Conservation (phyloP, 2,113 vertebrate species). For the Columba livia region DNA sequence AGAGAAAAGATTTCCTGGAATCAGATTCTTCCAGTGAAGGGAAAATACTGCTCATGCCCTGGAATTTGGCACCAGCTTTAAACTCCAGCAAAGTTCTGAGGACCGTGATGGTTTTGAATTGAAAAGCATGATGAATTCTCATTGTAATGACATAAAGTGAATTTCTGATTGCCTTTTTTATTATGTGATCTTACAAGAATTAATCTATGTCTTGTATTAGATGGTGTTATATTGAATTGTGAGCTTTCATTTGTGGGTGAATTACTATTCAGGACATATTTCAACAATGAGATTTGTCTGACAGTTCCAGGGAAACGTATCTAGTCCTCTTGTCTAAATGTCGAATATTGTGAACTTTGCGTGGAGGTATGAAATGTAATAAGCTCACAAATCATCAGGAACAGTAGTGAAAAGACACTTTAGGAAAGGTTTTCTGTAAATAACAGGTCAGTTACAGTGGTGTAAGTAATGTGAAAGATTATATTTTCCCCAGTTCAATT, state of each 20-base stretch:
- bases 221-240: slow-evolving; percentile 15
- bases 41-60: not conserved
- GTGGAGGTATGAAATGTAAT: slow-evolving; percentile 56
- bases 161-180: slow-evolving; percentile 41
- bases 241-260: slow-evolving; percentile 47
- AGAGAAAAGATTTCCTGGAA: not conserved
- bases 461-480: slow-evolving; percentile 20
- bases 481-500: not conserved
- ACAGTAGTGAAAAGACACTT: slow-evolving; percentile 52
- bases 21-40: not conserved
- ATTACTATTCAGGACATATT: slow-evolving; percentile 52
- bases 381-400: slow-evolving; percentile 34
- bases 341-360: slow-evolving; percentile 45
- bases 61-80: slow-evolving; percentile 5
- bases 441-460: slow-evolving; percentile 17
- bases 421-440: slow-evolving; percentile 43
- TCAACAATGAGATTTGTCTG: slow-evolving; percentile 51
- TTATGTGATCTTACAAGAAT: slow-evolving; percentile 21
- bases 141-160: slow-evolving; percentile 18
- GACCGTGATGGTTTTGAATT: not conserved
- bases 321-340: slow-evolving; percentile 59
- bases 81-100: slow-evolving; percentile 18
- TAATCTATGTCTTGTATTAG: slow-evolving; percentile 11
- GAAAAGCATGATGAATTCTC: slow-evolving; percentile 11
- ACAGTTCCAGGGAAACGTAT: slow-evolving; percentile 40